Percentiles rank a stretch among this genome's conserved stretches.
These are phyloP conservation scores for Ardeotis arabs DNA, from an alignment of 2,113 vertebrate species.

Conservation along the genomic window DNA sequence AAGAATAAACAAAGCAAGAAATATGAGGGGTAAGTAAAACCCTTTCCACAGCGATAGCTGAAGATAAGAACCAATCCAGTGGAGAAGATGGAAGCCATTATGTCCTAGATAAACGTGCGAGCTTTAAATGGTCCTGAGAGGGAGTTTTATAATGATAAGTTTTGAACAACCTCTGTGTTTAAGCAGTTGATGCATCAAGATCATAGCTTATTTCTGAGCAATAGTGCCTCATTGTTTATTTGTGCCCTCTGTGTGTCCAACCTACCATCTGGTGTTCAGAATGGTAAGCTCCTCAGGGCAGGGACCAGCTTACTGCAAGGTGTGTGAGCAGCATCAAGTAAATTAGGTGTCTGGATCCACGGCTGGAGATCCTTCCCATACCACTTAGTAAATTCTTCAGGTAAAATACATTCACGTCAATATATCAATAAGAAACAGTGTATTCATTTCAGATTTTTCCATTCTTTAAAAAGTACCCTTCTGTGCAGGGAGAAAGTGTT, in stretches of 20 bases:
- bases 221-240: not conserved
- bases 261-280: not conserved
- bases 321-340: not conserved
- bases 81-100: not conserved
- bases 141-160: not conserved
- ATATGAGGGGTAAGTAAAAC: slow-evolving; percentile 3
- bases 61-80: not conserved
- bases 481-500: not conserved
- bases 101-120: not conserved
- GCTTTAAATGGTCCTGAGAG: not conserved
- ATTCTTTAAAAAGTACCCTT: not conserved
- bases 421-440: not conserved
- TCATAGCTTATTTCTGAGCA: not conserved
- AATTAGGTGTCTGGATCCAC: not conserved
- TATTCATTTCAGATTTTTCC: not conserved
- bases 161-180: not conserved
- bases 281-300: not conserved
- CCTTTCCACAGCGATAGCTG: not conserved
- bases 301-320: not conserved
- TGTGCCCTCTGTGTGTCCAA: not conserved
- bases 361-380: not conserved
- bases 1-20: not conserved
- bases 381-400: not conserved
- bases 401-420: not conserved
- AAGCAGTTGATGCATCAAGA: not conserved